These are phyloP conservation scores for Alosa sapidissima DNA, from an alignment of 2,797 vertebrate genomes.

Conservation along the genomic window DNA sequence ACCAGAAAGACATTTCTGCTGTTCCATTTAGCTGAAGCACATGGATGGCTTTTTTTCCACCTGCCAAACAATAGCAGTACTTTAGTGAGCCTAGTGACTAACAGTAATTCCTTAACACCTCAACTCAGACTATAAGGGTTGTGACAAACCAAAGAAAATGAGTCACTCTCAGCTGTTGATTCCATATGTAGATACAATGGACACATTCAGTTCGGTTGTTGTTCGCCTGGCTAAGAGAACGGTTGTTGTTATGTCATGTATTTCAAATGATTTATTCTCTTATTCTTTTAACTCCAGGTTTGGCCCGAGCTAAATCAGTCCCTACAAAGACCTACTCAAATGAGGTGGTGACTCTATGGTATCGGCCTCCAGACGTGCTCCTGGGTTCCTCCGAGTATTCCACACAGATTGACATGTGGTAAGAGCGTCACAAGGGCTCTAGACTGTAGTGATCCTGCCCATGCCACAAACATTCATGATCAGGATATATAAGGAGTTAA, in stretches of 20 bases:
- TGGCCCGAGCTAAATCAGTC: conserved; percentile 89
- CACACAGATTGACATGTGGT: conserved; percentile 98
- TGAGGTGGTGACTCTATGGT: conserved; percentile 96
- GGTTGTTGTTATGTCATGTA: neutral
- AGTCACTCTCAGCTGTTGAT: neutral
- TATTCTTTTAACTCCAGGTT: conserved; percentile 49
- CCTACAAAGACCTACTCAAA: conserved; percentile 97
- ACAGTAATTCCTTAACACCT: neutral
- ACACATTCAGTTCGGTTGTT: neutral
- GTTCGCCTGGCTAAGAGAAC: neutral
- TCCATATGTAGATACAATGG: neutral
- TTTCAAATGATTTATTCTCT: neutral
- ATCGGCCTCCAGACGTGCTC: conserved; percentile 92
- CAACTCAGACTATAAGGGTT: neutral
- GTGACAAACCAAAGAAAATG: neutral
- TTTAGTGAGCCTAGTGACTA: neutral
- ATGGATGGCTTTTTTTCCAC: neutral
- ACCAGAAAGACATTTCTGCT: conserved; percentile 8
- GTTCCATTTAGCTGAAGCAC: neutral
- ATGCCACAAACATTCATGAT: no score
- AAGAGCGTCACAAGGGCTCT: conserved; percentile 57
- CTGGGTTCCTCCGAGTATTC: conserved; percentile 95
- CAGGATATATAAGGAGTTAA: no score
- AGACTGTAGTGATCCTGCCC: conserved; percentile 41
- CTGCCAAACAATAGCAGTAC: neutral